Evolutionary conservation across 2,888 invertebrate species (phyloP).

Genomic region (Ferrisia virgata): DNA sequence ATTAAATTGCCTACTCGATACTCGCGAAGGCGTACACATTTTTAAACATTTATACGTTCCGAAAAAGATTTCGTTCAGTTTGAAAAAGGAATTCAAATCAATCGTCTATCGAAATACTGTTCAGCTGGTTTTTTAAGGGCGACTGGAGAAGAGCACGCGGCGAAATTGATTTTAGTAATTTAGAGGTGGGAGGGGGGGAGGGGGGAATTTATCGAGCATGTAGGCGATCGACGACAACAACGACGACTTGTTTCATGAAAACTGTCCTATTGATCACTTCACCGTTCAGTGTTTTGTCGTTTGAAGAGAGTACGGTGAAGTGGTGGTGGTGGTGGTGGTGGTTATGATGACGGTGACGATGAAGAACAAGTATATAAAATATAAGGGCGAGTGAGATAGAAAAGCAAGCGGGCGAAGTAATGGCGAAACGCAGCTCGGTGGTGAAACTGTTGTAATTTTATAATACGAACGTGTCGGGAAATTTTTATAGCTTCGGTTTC

Average conservation of each 20-base stretch:
- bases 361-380: too few species aligned
- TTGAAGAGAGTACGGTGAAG: too few species aligned
- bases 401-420: too few species aligned
- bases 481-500: slow-evolving; percentile 5
- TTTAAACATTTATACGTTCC: not conserved
- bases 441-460: not conserved
- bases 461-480: slow-evolving; percentile 17
- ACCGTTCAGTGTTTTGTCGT: too few species aligned
- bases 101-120: not conserved
- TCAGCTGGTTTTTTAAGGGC: not conserved
- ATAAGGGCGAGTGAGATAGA: too few species aligned
- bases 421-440: not conserved
- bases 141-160: not conserved
- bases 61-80: not conserved
- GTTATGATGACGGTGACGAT: too few species aligned
- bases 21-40: not conserved
- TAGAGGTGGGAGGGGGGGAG: too few species aligned
- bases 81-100: not conserved
- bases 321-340: too few species aligned
- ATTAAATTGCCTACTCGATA: not conserved
- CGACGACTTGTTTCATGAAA: too few species aligned
- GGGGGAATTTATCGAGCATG: too few species aligned
- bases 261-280: too few species aligned
- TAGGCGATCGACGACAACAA: too few species aligned
- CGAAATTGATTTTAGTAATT: not conserved